Evolutionary conservation across 2,888 invertebrate species (phyloP), one percentile per base, ranked within the genome.

Genomic region (Keiferia lycopersicella): DNA sequence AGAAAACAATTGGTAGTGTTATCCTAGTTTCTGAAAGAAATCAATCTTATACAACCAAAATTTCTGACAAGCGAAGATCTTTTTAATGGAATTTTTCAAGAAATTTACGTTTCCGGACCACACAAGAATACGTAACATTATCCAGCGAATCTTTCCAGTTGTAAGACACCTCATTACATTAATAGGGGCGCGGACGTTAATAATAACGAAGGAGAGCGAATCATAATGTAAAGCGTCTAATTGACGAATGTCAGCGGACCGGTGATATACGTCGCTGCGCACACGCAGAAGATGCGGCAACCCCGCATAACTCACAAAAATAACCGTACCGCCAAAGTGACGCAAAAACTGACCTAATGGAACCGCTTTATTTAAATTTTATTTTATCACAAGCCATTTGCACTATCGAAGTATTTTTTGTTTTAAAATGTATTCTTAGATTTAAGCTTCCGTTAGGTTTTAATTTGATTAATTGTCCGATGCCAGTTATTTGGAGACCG

Each of bases 1-100:
- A 81, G 83, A 85, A 83, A 86, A 90, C 89, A 90, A 90, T 89
- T 83, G 85, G 72, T 75, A 71, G 70, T 71, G 76, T 74, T 79
- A 77, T 74, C 71, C 73, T 66, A 69, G 72, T 75, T 77, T 70
- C 70, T 68, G 50, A 18, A 26, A n/a, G 26, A 34, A 53, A 53
- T 30, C n/a, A 56, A 30, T 30, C 51, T 53, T 53, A 34, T 22
- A 16, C 30, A 4, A 16, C 30, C 34, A 56, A 34, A 14, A 10
- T 34, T 56, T 2, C 6, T 30, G 30, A 26, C 22, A 56, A 10
- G 7, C n/a, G 6, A 2, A 22, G 51, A 26, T 6, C 14, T 14
- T 20, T 14, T 53, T 22, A 10, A 53, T 22, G 18, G 14, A 22
- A 14, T 14, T 20, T 53, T 53, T 26, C 26, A 26, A 26, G 26